phyloP scores from a whole-genome alignment of 2,888 invertebrate genomes.

The Therioaphis trifolii region DNA sequence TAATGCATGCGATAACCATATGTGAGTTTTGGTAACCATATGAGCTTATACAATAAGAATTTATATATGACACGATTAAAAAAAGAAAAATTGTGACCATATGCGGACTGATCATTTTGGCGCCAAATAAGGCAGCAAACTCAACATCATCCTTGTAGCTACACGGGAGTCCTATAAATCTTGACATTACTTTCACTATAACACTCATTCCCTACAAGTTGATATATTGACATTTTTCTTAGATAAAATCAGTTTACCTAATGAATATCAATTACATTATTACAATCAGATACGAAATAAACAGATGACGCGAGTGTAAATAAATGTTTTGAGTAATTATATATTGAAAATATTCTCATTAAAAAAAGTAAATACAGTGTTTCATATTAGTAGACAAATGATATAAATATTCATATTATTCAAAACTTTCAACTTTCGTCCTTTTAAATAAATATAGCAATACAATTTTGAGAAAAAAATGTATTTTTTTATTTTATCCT shows the following conservation, averaged over 20 bases:
- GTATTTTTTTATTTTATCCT: too few relatives aligned
- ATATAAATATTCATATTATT: too few relatives aligned
- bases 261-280: neutral
- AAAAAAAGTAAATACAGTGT: too few relatives aligned
- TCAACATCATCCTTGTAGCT: slow-evolving; percentile 55
- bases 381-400: too few relatives aligned
- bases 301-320: neutral
- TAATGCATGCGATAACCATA: slow-evolving; percentile 22
- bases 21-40: slow-evolving; percentile 30
- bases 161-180: slow-evolving; percentile 53
- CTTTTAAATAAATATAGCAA: too few relatives aligned
- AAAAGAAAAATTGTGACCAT: slow-evolving; percentile 58
- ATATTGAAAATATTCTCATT: too few relatives aligned
- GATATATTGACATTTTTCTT: slow-evolving; percentile 15
- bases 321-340: too few relatives aligned
- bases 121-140: slow-evolving; percentile 61
- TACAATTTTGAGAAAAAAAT: too few relatives aligned
- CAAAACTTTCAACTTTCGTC: too few relatives aligned
- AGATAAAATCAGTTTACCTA: neutral
- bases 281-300: neutral
- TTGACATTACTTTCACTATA: slow-evolving; percentile 49
- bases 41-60: slow-evolving; percentile 30
- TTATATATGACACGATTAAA: slow-evolving; percentile 48
- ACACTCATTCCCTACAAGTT: neutral
- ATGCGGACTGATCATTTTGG: slow-evolving; percentile 53